Evolutionary conservation across 2,888 invertebrate genomes (phyloP), one percentile per base, ranked within the genome.

Genomic region (Leptura quadrifasciata): DNA sequence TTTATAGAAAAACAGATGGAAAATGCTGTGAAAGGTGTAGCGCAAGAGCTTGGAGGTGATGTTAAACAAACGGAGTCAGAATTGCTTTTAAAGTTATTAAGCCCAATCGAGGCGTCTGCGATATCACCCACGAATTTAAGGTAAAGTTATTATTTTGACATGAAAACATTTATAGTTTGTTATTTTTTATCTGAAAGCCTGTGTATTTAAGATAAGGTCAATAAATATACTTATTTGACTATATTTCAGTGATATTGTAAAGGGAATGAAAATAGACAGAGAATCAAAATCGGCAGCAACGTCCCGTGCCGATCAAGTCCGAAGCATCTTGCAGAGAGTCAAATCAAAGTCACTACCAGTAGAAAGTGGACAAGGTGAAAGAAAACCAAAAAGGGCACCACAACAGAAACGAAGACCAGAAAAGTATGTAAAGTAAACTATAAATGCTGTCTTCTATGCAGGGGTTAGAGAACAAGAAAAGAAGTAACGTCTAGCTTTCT

Each of bases 241-340:
- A 74, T 70, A 61, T 87, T 89, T 76, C 86, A 95, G 95, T 89
- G 94, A 95, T 74, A 89, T 95, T 20, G 90, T 96, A 76, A 91
- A 93, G 39, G 94, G 93, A 39, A 95, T 96, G 95, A 94, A 95
- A 88, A 92, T 96, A 58, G 95, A 95, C 85, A 91, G 92, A 31
- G 88, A 90, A 18, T 87, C 88, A 57, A 90, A 91, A 64, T 74
- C 83, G 18, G 88, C 89, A 10, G 76, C 87, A 35, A 87, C 88
- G 60, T 89, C 90, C 0, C 89, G 91, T 84, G 92, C 92, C 0
- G 90, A 91, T 74, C 91, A 92, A 87, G 92, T 93, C 0, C 90
- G 90, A 70, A 76, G 76, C 72, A 78, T 85, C 75, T 75, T 86
- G 27, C 76, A 82, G 65, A 72, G 77, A 74, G 68, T 81, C 5